Evolutionary conservation across 23 tunicate genomes (phyloP), one percentile per base, ranked within the genome.

Genomic region (Aplidium turbinatum): DNA sequence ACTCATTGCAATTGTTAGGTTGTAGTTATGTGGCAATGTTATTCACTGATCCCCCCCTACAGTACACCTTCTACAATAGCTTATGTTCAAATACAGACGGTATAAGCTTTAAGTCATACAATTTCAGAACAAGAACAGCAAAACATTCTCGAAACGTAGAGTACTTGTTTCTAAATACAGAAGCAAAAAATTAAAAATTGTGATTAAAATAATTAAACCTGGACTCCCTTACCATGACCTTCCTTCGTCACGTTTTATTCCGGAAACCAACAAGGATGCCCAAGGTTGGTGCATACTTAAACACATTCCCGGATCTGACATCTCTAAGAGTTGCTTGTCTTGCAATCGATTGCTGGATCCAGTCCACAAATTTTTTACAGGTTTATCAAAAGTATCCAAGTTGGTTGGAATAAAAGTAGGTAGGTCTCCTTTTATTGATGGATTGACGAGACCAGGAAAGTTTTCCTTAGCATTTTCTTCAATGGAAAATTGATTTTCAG

Each of bases 271-370:
- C 61, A 95, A 75, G 11, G 99, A 88, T 16, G 99, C 99, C 99
- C 99, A 95, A 0, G 99, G 99, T 42, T 95, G 99, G 68, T 95
- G 99, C 99, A 95, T 95, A 50, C 96, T 95, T 35, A 95, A 54
- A 60, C 99, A 95, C 63, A 85, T 32, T 0, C 99, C 99, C 0
- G 67, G 76, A 65, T 84, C 91, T 11, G 93, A 88, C 78, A 95
- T 63, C 29, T 48, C 76, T n/a, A 74, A 69, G 0, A 94, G 60
- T 53, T 73, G 81, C 32, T 73, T 67, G 50, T 86, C 94, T 82
- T 94, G 99, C 40, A 94, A 30, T 28, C 95, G 75, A 38, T 61
- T 78, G 1, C 26, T 58, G 0, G 26, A 31, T 0, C 35, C 19
- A 9, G 26, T 57, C 87, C 87, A 81, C 1, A 48, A 63, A 40